Conservation (phyloP, 2,797 vertebrate species). For the Phataginus tricuspis region DNA sequence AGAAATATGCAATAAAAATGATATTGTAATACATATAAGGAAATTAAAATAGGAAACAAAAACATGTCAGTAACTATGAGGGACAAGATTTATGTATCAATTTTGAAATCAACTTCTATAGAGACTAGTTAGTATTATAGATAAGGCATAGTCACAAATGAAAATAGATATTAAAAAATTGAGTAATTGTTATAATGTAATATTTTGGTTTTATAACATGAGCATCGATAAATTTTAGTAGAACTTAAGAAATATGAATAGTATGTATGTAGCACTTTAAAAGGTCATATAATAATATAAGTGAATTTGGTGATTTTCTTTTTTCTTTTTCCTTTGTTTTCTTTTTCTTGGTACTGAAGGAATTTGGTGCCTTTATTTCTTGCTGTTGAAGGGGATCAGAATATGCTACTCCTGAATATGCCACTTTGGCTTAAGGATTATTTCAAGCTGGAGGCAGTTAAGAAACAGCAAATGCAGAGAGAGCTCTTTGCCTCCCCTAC, state of each 20-base stretch:
- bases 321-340: too few relatives aligned
- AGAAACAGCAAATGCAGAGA: not conserved
- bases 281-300: not conserved
- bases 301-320: not conserved
- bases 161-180: not conserved
- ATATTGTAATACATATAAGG: not conserved
- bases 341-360: too few relatives aligned
- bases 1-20: slow-evolving; percentile 16
- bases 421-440: not conserved
- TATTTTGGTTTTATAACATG: slow-evolving; percentile 9
- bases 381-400: not conserved
- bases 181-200: not conserved
- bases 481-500: not conserved
- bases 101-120: slow-evolving; percentile 29
- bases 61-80: not conserved
- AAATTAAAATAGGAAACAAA: slow-evolving; percentile 14
- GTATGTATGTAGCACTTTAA: not conserved
- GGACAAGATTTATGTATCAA: not conserved
- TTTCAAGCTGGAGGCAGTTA: slow-evolving; percentile 12
- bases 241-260: not conserved
- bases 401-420: not conserved
- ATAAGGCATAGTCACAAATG: not conserved
- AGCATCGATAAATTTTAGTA: not conserved
- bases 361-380: not conserved
- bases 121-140: not conserved